Conservation (phyloP, 2,113 vertebrate species). For the Seriola aureovittata region DNA sequence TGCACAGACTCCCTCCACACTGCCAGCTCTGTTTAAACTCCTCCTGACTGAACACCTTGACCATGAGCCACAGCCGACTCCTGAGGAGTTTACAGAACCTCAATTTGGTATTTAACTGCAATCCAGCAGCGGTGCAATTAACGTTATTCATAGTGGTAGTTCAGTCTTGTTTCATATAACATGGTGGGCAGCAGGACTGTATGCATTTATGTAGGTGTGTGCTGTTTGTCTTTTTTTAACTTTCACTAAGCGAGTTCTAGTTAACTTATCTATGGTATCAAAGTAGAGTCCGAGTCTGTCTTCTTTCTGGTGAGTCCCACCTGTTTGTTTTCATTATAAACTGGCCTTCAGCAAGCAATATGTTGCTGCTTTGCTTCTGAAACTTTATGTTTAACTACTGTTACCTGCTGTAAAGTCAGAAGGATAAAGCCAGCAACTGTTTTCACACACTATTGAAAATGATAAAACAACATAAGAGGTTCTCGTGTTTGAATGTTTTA, state of each 20-base stretch:
- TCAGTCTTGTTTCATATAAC: neutral
- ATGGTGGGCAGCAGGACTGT: neutral
- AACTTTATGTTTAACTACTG: neutral
- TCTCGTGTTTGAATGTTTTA: neutral
- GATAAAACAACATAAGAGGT: neutral
- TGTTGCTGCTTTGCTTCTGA: slow-evolving; percentile 3
- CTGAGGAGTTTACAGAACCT: neutral
- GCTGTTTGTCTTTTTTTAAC: neutral
- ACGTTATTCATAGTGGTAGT: neutral
- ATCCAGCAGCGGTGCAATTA: slow-evolving; percentile 6
- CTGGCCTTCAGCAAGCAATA: slow-evolving; percentile 23
- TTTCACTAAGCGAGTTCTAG: neutral
- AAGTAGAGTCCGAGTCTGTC: neutral
- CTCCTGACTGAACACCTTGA: slow-evolving; percentile 34
- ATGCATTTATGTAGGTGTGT: neutral
- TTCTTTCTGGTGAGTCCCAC: neutral
- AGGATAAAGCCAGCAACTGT: neutral
- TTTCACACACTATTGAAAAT: neutral
- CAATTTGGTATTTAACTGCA: slow-evolving; percentile 12
- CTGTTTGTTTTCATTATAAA: slow-evolving; percentile 39
- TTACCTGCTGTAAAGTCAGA: neutral
- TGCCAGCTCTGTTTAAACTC: slow-evolving; percentile 44
- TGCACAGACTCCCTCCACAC: slow-evolving; percentile 4
- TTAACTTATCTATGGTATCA: neutral
- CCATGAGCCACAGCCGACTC: neutral